Evolutionary conservation across 2,888 invertebrate genomes (phyloP), one percentile per base, ranked within the genome.

Genomic region (Mamestra brassicae): DNA sequence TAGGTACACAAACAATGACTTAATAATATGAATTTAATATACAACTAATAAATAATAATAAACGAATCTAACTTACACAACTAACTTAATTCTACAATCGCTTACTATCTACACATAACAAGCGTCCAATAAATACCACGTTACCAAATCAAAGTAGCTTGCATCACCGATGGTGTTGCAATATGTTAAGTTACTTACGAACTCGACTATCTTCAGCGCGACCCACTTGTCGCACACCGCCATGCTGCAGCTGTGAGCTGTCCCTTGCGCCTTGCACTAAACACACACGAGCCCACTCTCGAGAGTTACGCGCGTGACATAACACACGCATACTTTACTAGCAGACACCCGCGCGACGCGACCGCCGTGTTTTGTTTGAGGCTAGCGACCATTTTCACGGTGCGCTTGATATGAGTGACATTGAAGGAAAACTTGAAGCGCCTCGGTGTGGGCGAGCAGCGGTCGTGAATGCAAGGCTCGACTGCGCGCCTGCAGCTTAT

Each of bases 191-290:
- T 85, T 92, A 96, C 97, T 95, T 90, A 97, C 97, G 87, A 97
- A 96, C 93, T 97, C 96, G 65, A 96, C 93, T 90, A 96, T 95
- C 95, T 97, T 97, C 88, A 97, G 94, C 84, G 93, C 96, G 94
- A 97, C 96, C 97, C 97, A 97, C 94, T 96, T 96, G 93, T 97
- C 96, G 90, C 95, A 97, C 57, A 96, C 91, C 90, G 94, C 95
- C 96, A 96, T 96, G 88, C 85, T 88, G 81, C 81, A 85, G 69
- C 81, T 78, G 74, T 15, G 72, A 78, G 81, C 74, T 69, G 68
- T 66, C 69, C 69, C 60, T 61, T 67, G 70, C 86, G 80, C 69
- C 60, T 61, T 69, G 70, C 86, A 83, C 80, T 67, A 74, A 76
- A 81, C 78, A 80, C 77, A 74, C 84, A 83, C 76, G 83, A 87